Base-by-base conservation (phyloP, 2,888 invertebrate genomes). In the Zaprionus obscuricornis region DNA sequence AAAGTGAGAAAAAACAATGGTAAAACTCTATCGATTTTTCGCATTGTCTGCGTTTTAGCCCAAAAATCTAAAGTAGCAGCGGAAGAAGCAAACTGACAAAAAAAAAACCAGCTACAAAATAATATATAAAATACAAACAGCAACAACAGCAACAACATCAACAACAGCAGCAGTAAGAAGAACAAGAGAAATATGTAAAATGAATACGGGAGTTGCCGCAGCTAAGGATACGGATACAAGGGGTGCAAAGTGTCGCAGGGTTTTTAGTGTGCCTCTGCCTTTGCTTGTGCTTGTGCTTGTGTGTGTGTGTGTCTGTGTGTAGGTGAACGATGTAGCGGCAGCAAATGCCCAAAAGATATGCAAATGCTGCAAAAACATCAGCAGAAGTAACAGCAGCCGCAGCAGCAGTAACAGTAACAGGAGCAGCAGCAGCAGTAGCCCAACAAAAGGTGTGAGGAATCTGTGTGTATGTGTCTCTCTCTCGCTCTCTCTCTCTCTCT, bases 11-110 rank as follows among this genome's bases (percentile, higher is more conserved):
- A 75, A 66, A 74, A 66, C 60, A 70, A 79, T 70, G 85, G 63
- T 39, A 70, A n/a, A n/a, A 84, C 85, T 71, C 65, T 84, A 79
- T 79, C 78, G 78, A 79, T 79, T 79, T 78, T 79, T 85, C 78
- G 86, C 86, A 75, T 72, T 79, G 84, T 83, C 84, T 83, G 69
- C 54, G 76, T 50, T 39, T 58, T 62, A 66, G 63, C 75, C 86
- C 79, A 58, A 67, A 85, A 81, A 81, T 84, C 78, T 81, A 77
- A 84, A 77, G 85, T 82, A 77, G 78, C 74, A 57, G 50, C 13
- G 55, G 34, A 37, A 52, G 67, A 68, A 54, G 59, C 40, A 64
- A 24, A 40, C 40, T 24, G 56, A 56, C 49, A 34, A 49, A 43
- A 29, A 63, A 14, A 2, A 13, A 66, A 42, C 46, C 46, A 34